Percentiles rank a stretch among this genome's conserved stretches.
Conservation (phyloP, 2,888 invertebrate genomes). For the Brachyptera putata region DNA sequence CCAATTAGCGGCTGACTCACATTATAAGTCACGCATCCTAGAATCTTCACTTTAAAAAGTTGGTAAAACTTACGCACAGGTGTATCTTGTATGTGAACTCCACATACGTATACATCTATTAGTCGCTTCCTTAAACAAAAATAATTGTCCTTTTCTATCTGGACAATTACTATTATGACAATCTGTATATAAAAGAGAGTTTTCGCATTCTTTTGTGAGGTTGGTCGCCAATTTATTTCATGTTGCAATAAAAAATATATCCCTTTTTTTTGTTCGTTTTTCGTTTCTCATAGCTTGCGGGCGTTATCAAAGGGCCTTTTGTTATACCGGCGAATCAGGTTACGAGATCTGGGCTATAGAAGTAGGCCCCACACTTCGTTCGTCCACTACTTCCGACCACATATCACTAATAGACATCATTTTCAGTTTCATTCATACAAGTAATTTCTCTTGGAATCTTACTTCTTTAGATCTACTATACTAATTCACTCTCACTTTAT, state of each 20-base stretch:
- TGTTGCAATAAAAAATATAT: neutral
- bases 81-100: no score
- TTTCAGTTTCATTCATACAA: conserved; percentile 2
- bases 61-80: no score
- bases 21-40: no score
- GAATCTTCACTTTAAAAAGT: no score
- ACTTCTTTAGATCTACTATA: no score
- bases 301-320: conserved; percentile 15
- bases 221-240: neutral
- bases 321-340: conserved; percentile 11
- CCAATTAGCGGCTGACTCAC: no score
- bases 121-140: no score
- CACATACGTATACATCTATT: no score
- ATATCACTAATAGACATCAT: neutral
- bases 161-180: no score
- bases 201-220: no score
- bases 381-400: neutral
- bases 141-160: no score
- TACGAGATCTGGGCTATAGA: conserved; percentile 23
- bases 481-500: conserved; percentile 7
- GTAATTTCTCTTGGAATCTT: neutral
- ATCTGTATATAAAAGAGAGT: no score
- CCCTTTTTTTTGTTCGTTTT: neutral
- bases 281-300: neutral
- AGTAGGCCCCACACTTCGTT: conserved; percentile 19